These are phyloP conservation scores for Digitonthophagus gazella DNA, from an alignment of 2,888 invertebrate species.

Conservation along the genomic window DNA sequence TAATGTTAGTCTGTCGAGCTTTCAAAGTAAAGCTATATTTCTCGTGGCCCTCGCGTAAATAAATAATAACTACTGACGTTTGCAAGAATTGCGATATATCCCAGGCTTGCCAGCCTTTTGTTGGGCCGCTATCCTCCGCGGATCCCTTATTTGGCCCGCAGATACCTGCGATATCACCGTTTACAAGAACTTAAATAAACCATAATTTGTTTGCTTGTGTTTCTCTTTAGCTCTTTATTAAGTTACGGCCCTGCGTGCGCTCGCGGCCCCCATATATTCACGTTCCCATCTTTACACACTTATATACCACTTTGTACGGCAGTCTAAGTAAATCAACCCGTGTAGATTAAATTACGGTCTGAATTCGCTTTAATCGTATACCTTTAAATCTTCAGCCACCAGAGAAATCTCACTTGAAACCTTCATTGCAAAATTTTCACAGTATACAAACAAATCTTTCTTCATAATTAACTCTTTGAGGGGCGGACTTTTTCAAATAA, in stretches of 20 bases:
- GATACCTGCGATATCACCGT: not conserved
- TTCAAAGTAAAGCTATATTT: slow-evolving; percentile 12
- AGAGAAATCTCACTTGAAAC: no score
- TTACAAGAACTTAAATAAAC: not conserved
- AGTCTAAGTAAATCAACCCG: not conserved
- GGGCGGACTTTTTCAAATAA: no score
- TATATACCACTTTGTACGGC: not conserved
- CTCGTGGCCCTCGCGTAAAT: slow-evolving; percentile 5
- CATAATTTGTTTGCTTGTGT: not conserved
- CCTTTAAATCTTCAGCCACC: no score
- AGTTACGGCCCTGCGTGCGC: not conserved
- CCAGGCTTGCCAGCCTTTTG: not conserved
- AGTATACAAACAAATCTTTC: no score
- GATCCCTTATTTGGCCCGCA: not conserved
- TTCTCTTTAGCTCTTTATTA: not conserved
- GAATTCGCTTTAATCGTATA: not conserved
- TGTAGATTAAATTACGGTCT: not conserved
- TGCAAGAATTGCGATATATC: slow-evolving; percentile 15
- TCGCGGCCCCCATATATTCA: not conserved
- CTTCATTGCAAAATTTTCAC: no score
- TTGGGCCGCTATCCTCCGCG: not conserved
- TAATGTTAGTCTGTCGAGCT: slow-evolving; percentile 4
- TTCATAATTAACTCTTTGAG: no score
- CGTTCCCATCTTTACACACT: not conserved
- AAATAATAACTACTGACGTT: slow-evolving; percentile 16